phyloP scores from a whole-genome alignment of 2,113 vertebrate genomes.

The Microtus pennsylvanicus region DNA sequence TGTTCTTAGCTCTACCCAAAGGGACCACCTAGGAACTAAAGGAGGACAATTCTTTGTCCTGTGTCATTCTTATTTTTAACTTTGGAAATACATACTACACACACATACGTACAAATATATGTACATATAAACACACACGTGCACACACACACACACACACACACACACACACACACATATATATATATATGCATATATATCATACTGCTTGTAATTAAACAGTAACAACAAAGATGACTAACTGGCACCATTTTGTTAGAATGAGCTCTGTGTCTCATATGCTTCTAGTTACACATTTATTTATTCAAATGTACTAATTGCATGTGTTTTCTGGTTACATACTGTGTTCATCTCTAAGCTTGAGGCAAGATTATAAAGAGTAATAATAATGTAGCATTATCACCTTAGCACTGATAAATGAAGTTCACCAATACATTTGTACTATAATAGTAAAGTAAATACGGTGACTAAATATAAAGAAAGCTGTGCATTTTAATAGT shows the following conservation, averaged over 20 bases:
- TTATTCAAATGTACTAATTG: slow-evolving; percentile 32
- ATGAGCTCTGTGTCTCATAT: not conserved
- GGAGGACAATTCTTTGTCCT: no score
- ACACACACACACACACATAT: no score
- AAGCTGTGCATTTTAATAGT: not conserved
- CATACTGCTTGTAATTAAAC: not conserved
- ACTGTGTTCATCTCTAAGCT: not conserved
- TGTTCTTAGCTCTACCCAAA: not conserved
- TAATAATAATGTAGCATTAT: not conserved
- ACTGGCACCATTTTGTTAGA: not conserved
- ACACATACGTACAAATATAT: no score
- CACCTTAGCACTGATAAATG: not conserved
- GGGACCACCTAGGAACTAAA: not conserved
- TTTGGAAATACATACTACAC: no score
- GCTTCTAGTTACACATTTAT: not conserved
- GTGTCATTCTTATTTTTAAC: not conserved
- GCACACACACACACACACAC: no score
- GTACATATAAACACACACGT: no score
- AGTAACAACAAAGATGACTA: not conserved
- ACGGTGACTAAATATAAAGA: not conserved
- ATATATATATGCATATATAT: no score
- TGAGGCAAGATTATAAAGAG: not conserved
- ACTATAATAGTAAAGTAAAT: not conserved
- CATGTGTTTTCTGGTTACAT: not conserved
- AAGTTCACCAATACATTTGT: not conserved